Evolutionary conservation across 2,888 invertebrate genomes (phyloP), one percentile per base, ranked within the genome.

Genomic region (Allolobophora icterica): DNA sequence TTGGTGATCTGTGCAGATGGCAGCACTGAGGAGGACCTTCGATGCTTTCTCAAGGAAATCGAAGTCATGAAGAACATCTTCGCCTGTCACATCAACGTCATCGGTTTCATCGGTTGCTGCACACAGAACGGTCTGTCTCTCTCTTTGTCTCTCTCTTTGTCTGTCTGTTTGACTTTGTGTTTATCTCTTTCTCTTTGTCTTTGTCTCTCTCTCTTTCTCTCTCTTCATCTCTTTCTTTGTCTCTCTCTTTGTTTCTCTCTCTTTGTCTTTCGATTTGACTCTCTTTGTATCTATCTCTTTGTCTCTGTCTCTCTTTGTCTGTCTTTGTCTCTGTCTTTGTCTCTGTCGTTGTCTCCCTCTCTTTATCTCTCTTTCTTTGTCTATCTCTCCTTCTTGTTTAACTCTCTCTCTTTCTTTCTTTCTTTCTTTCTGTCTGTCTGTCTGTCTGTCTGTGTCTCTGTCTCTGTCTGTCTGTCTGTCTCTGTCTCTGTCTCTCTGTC

Each of bases 11-110:
- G 8, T 71, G n/a, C 96, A 98, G 98, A 98, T 96, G 98, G 98
- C 1, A 99, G 99, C 95, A 98, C 98, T 0, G 99, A 99, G 94
- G 97, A 98, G 19, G 99, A 99, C 95, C 97, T 99, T 97, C 97
- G 98, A 96, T 99, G 93, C 90, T 90, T 93, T 24, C 90, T 93
- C 33, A 92, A 92, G 92, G 93, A 93, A 90, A 92, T 93, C 99
- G 99, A 99, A 94, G 98, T 99, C 96, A 99, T 99, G 99, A 99
- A 99, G 96, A 94, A 95, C 40, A 95, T 96, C 52, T 99, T 99
- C 30, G 97, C 97, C 92, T 71, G 71, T 71, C 99, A 99, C 95
- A 95, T 95, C 91, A 96, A 99, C 95, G 99, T 99, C 91, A 93
- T 93, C 91, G 93, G 93, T 89, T 91, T 93, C 40, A 96, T 99